Evolutionary conservation across 2,888 invertebrate genomes (phyloP), one percentile per base, ranked within the genome.

Genomic region (Ametastegia equiseti): DNA sequence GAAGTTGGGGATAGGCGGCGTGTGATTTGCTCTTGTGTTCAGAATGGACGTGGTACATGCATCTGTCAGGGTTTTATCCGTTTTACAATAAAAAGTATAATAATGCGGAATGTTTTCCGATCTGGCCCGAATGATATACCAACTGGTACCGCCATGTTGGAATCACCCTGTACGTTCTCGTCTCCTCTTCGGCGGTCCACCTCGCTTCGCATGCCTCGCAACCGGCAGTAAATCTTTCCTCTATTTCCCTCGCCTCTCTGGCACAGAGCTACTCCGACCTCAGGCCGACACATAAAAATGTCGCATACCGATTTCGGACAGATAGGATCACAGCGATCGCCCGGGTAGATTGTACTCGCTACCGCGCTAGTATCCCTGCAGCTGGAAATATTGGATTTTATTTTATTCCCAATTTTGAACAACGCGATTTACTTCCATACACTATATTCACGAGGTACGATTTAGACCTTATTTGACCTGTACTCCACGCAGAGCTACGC

Each of bases 61-160:
- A 84, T 86, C 84, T 83, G 85, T 86, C 83, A 83, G 71, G n/a
- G 83, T 84, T 87, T 86, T 87, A 88, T 87, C 85, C 85, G 85
- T 86, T 87, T 86, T 85, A 86, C 85, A 85, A 87, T 88, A 87
- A 87, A 86, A 85, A 84, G 84, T 85, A 86, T 86, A 87, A 88
- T 86, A 88, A 86, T 84, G 84, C 84, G 84, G 85, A 86, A 86
- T 85, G 86, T 86, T 87, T 88, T 88, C 84, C 86, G 84, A 87
- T 87, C 86, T 84, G 84, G 83, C 83, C 80, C 83, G 84, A 83
- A 85, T 84, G 86, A 86, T 86, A 85, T 85, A 86, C 83, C 83
- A 80, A 57, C 75, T 45, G 33, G 54, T 54, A 83, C 82, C 81
- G 79, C 79, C 83, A 73, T 84, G 83, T 84, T 81, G 84, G 81